Conservation (phyloP, 2,888 invertebrate species). For the Neoitamus cyanurus region DNA sequence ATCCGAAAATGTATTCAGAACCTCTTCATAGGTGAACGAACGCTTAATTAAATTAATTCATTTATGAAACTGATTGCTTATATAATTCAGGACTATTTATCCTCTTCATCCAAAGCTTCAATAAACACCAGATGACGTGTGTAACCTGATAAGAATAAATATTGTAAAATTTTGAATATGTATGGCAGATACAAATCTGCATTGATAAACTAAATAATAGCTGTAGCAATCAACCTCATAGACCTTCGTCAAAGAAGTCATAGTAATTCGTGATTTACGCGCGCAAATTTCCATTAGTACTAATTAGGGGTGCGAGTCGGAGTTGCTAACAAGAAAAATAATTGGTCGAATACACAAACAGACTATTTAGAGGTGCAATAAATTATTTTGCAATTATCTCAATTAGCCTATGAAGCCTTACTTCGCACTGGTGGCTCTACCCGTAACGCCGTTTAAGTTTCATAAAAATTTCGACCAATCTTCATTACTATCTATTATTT, state of each 20-base stretch:
- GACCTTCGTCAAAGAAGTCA: background rate
- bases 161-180: background rate
- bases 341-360: background rate
- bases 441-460: background rate
- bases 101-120: too few relatives aligned
- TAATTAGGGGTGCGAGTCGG: background rate
- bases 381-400: conserved; percentile 3
- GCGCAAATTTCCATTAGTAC: conserved; percentile 15
- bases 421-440: background rate
- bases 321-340: background rate
- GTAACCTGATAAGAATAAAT: background rate
- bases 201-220: conserved; percentile 4
- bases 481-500: background rate
- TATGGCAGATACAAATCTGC: background rate
- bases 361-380: conserved; percentile 1
- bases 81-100: too few relatives aligned
- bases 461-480: background rate
- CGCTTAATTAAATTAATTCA: too few relatives aligned
- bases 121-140: too few relatives aligned
- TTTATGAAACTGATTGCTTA: too few relatives aligned
- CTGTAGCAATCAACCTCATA: background rate
- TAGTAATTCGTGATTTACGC: background rate
- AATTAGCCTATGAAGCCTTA: background rate
- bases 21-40: too few relatives aligned
- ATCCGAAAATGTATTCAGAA: too few relatives aligned